Conservation (phyloP, 30 jellyfish, hydroid and myxozoan species). For the Sanderia malayensis region DNA sequence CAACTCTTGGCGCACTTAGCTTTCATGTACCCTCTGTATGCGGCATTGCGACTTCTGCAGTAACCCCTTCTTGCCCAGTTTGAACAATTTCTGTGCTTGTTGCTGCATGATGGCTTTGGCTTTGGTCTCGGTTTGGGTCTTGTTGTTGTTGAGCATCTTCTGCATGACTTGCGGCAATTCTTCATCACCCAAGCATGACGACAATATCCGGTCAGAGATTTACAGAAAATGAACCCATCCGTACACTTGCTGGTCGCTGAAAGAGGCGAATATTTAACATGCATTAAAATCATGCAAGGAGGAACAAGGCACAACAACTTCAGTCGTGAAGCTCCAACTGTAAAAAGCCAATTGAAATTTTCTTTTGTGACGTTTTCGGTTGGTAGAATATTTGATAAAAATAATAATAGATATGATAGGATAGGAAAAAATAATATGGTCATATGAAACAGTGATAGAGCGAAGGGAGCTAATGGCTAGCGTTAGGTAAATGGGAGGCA, state of each 20-base stretch:
- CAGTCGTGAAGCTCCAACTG: too few species aligned
- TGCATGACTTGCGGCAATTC: constrained; percentile 21
- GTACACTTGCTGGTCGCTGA: constrained; percentile 1
- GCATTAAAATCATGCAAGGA: too few species aligned
- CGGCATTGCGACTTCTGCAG: constrained; percentile 19
- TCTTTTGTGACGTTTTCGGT: too few species aligned
- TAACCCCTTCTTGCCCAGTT: constrained; percentile 31
- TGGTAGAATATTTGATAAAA: too few species aligned
- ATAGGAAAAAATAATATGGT: too few species aligned
- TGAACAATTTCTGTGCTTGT: constrained; percentile 14
- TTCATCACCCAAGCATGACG: constrained; percentile 18
- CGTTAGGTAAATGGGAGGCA: too few species aligned
- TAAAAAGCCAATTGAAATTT: too few species aligned
- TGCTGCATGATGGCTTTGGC: constrained; percentile 48
- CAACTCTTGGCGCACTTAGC: constrained; percentile 46
- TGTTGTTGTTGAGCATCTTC: constrained; percentile 20
- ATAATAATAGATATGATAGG: too few species aligned
- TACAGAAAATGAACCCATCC: constrained; percentile 4
- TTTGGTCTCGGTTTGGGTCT: constrained; percentile 39
- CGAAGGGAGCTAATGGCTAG: too few species aligned
- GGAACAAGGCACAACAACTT: too few species aligned
- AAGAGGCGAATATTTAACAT: too few species aligned
- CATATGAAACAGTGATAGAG: too few species aligned
- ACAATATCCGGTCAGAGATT: constrained; percentile 6
- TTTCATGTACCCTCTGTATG: constrained; percentile 41